Evolutionary conservation across 1,140 invertebrate genomes (phyloP).

Genomic region (Trichonephila clavipes): DNA sequence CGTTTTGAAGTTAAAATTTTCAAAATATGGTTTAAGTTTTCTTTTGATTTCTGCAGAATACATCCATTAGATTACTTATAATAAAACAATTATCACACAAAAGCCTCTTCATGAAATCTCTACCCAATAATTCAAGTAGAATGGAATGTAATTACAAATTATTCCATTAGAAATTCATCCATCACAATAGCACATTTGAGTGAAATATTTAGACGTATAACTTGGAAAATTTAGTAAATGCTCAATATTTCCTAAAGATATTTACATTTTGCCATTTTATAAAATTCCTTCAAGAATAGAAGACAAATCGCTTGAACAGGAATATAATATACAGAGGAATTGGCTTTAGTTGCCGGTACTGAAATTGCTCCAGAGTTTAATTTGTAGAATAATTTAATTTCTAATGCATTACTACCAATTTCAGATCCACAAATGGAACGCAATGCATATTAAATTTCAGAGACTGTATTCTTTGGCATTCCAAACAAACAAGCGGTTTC

Average conservation of each 20-base stretch:
- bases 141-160: too few relatives aligned
- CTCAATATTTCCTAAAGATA: neutral
- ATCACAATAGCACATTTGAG: neutral
- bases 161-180: neutral
- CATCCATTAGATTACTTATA: too few relatives aligned
- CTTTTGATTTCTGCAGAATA: too few relatives aligned
- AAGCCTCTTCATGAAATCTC: too few relatives aligned
- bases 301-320: neutral
- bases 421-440: neutral
- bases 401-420: slow-evolving; percentile 5
- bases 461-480: slow-evolving; percentile 11
- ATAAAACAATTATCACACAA: too few relatives aligned
- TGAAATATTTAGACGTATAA: neutral
- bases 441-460: slow-evolving; percentile 9
- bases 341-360: neutral
- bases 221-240: neutral
- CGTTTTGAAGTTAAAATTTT: too few relatives aligned
- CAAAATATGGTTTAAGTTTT: too few relatives aligned
- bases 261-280: neutral
- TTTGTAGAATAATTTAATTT: slow-evolving; percentile 28
- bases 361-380: neutral
- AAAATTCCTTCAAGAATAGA: neutral
- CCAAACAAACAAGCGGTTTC: neutral
- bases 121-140: too few relatives aligned
- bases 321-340: neutral